Base-by-base conservation (phyloP, 1,140 invertebrate genomes). In the Brachionus sp. region DNA sequence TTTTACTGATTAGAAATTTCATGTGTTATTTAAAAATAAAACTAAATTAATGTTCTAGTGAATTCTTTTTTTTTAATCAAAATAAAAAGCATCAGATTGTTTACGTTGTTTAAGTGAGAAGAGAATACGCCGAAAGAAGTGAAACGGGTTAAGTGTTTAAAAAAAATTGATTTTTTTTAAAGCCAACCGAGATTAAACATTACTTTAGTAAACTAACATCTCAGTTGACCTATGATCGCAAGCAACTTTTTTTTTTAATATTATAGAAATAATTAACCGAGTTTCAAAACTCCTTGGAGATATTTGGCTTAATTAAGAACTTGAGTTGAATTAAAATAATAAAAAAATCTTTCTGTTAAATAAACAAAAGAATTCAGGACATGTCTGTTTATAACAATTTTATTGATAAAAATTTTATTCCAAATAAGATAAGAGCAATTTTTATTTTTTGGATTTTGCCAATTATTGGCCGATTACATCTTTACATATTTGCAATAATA, bases 261-360 rank as follows among this genome's bases (percentile, higher is more conserved):
- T 42, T 42, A 6, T 42, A 13, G 39, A 13, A 42, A 42, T 10
- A 42, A 42, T 42, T 1, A 42, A 42, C 7, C 39, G 39, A 57
- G 50, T 16, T 57, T 57, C 9, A 19, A 57, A 29, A 57, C 19
- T 57, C n/a, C 50, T 23, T 9, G 7, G 50, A 7, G 16, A 10
- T 57, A 57, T 57, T 25, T 57, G 7, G 5, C 9, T 57, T 57
- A 25, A 57, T 23, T 19, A 19, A 53, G 46, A 53, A 57, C n/a
- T 57, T 57, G 50, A 57, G 16, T 50, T 50, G 44, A 10, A 50
- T 50, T 50, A 50, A 50, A 50, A n/a, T 93, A 87, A 86, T 87
- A 86, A 77, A 46, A n/a, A 35, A 42, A 42, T 53, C 64, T 84
- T 77, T 23, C 50, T 46, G 42, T 50, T 75, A 50, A 84, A 73